Base-by-base conservation (phyloP, 2,113 vertebrate species). In the Stigmatopora argus region DNA sequence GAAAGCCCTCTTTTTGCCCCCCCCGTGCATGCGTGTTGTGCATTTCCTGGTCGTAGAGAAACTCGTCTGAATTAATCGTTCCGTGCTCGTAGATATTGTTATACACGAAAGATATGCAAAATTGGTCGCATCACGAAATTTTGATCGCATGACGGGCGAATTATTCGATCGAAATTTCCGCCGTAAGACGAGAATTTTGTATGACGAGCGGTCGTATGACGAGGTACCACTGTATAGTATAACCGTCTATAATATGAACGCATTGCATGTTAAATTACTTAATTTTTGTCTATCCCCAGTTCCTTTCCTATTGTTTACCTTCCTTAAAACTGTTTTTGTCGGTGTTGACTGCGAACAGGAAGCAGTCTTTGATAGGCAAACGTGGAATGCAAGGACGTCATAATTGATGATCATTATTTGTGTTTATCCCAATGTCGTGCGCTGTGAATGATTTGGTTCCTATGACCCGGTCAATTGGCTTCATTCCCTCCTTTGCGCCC, bases 311-410 rank as follows among this genome's bases (percentile, higher is more conserved):
- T 19, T 51, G 48, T 21, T 60, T 41, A 2, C 35, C 19, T 5
- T 35, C 35, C 38, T 31, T 5, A 41, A 35, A 10, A 41, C 38
- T 9, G 1, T 2, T 4, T 7, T 38, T n/a, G 17, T 59, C 9
- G 15, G 57, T 45, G 58, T 74, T 82, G 6, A 69, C 26, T 62
- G 73, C 89, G 89, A 91, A 90, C 87, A 88, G 87, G 90, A 90
- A 87, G 70, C 75, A 59, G 2, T 13, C 11, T 13, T 61, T 61
- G 38, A 61, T 26, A 64, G 31, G 68, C 66, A 74, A 69, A 73
- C 64, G 46, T 71, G 78, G 83, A 86, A 84, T 80, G 78, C 80
- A 81, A 83, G 77, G 0, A 57, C 74, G 64, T 71, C 70, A 19
- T 63, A 79, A 73, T 65, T 69, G 51, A 75, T 58, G 63, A 79